Evolutionary conservation across 1,140 invertebrate genomes (phyloP), one percentile per base, ranked within the genome.

Genomic region (Chrysopa pallens): DNA sequence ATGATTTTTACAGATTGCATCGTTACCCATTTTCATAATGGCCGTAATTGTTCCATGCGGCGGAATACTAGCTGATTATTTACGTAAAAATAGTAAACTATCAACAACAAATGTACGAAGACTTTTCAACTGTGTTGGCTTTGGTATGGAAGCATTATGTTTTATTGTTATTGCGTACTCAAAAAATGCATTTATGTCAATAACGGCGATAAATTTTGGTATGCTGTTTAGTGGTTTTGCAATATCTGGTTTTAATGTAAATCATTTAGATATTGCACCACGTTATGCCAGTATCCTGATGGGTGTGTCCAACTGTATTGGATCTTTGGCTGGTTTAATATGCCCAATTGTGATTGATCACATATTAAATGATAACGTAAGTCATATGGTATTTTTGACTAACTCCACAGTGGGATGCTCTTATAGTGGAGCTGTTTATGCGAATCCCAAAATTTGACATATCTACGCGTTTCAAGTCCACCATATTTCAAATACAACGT

Each of bases 231-330:
- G 90, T 57, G 96, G 95, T 1, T 99, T 99, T 57, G 95, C 95
- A 28, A 99, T 99, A 55, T 98, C 95, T 29, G 95, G 95, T 12
- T 99, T 96, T 64, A 98, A 98, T 59, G 95, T 99, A 0, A 99
- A 99, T 62, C 96, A 99, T 59, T 62, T 99, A 54, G 95, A 99
- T 57, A 98, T 99, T 42, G 96, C 96, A 3, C 96, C 96, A 0
- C 74, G 92, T 36, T 99, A 98, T 58, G 96, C 96, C 6, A 93
- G 90, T 63, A 98, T 99, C 48, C 64, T 99, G 36, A 99, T 99
- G 96, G 96, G 95, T 6, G 76, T 99, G 53, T 97, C 93, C 7
- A 99, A 99, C 58, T 94, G 93, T 5, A 91, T 98, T 46, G 95
- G 95, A 8, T 98, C 95, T 0, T 78, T 98, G 40, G 91, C 93